Evolutionary conservation across 2,113 vertebrate genomes (phyloP).

Genomic region (Dicentrarchus labrax): DNA sequence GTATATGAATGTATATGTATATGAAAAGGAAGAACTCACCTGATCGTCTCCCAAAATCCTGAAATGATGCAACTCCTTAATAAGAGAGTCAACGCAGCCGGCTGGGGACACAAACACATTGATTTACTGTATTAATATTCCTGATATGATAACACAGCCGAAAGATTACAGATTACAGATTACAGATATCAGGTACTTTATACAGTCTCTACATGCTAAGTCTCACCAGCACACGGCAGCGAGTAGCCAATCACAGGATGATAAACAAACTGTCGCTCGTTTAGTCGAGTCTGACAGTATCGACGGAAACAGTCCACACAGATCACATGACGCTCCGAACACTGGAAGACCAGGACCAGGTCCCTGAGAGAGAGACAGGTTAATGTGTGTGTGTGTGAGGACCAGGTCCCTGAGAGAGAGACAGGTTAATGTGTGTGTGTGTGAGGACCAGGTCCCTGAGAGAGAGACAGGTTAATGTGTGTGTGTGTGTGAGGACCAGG

Average conservation of each 20-base stretch:
- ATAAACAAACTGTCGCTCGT: conserved; percentile 89
- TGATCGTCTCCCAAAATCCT: conserved; percentile 91
- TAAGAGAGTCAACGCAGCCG: conserved; percentile 90
- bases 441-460: too few species aligned
- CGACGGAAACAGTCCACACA: conserved; percentile 93
- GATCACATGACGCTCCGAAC: conserved; percentile 90
- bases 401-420: conserved; percentile 86
- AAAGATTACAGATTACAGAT: too few species aligned
- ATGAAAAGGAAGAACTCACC: conserved; percentile 80
- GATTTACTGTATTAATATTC: too few species aligned
- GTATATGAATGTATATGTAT: too few species aligned
- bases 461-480: too few species aligned
- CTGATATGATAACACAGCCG: too few species aligned
- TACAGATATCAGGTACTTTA: too few species aligned
- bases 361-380: conserved; percentile 76
- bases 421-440: neutral
- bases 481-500: too few species aligned
- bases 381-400: conserved; percentile 51
- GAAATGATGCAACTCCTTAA: conserved; percentile 95
- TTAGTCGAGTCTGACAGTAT: conserved; percentile 91
- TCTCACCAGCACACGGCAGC: conserved; percentile 89
- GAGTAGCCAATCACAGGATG: conserved; percentile 89
- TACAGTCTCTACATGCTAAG: too few species aligned
- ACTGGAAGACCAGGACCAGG: conserved; percentile 92
- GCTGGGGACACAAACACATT: conserved; percentile 81